phyloP scores from a whole-genome alignment of 2,888 invertebrate genomes.

The Tridacna crocea region DNA sequence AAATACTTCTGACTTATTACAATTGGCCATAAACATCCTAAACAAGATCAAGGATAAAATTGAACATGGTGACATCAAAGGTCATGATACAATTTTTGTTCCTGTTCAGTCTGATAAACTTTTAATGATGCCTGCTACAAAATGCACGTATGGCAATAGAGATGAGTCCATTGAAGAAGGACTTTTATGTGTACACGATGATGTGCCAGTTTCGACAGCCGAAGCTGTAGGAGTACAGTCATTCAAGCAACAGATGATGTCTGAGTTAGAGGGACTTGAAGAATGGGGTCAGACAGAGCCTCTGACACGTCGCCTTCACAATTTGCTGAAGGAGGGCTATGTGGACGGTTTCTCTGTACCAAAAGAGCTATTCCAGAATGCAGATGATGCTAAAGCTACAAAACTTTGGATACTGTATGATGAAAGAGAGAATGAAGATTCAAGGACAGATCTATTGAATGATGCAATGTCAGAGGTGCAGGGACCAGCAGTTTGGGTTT shows the following conservation, averaged over 20 bases:
- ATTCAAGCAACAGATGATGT: constrained; percentile 67
- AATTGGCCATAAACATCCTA: constrained; percentile 27
- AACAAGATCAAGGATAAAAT: constrained; percentile 30
- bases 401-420: constrained; percentile 76
- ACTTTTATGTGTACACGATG: constrained; percentile 12
- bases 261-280: constrained; percentile 60
- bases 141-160: constrained; percentile 34
- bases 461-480: constrained; percentile 78
- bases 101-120: constrained; percentile 19
- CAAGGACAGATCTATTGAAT: constrained; percentile 69
- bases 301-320: constrained; percentile 69
- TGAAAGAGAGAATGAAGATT: constrained; percentile 73
- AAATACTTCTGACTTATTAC: background rate
- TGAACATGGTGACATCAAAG: background rate
- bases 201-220: constrained; percentile 61
- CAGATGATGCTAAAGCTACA: constrained; percentile 77
- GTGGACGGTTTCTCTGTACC: constrained; percentile 77
- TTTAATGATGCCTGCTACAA: constrained; percentile 20
- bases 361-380: constrained; percentile 80
- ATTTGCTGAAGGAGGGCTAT: constrained; percentile 70
- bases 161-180: constrained; percentile 38
- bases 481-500: constrained; percentile 81
- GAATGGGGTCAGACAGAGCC: constrained; percentile 76
- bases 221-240: constrained; percentile 71
- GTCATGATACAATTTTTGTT: constrained; percentile 24